Evolutionary conservation across 2,797 vertebrate species (phyloP), one percentile per base, ranked within the genome.

Genomic region (Taenioides sp.): DNA sequence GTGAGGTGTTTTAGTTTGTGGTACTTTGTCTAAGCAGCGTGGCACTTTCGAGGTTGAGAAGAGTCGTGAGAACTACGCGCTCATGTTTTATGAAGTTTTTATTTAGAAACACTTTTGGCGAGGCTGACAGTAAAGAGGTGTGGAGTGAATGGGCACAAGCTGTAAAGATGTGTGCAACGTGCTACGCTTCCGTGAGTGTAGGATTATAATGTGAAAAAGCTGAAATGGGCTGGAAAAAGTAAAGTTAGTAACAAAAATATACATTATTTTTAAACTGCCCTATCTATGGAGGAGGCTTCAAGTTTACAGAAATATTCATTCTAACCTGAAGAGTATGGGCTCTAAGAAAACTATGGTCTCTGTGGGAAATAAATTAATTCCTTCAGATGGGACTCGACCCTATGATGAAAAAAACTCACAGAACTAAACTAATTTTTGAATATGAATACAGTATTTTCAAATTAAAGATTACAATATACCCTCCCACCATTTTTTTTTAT

Each of bases 11-110:
- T 63, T 43, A 37, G 22, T 63, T 22, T 63, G 65, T 20, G 65
- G 43, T 17, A 20, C 22, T 49, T 66, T 52, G 43, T 47, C 40
- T 25, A 66, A 49, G 43, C 65, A 66, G 43, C 65, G 43, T 54
- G 50, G 47, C 65, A 67, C 47, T 54, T 54, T 20, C 60, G 4
- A 34, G 31, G 61, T 63, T 40, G 61, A 31, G 43, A 49, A 67
- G 27, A 27, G 65, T 20, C 37, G 34, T 63, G 61, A 23, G 61
- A 63, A 63, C 37, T 43, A 63, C 22, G n/a, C 28, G 4, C 31
- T 59, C 12, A 1, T 27, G 57, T 28, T 59, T 22, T 59, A 11
- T 17, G 16, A 59, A 25, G 23, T 27, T 59, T 59, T 59, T 59
- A 59, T 59, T 59, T 28, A 22, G 57, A 59, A 59, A 27, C 23